Base-by-base conservation (phyloP, 1,140 invertebrate genomes). In the Ruditapes philippinarum region DNA sequence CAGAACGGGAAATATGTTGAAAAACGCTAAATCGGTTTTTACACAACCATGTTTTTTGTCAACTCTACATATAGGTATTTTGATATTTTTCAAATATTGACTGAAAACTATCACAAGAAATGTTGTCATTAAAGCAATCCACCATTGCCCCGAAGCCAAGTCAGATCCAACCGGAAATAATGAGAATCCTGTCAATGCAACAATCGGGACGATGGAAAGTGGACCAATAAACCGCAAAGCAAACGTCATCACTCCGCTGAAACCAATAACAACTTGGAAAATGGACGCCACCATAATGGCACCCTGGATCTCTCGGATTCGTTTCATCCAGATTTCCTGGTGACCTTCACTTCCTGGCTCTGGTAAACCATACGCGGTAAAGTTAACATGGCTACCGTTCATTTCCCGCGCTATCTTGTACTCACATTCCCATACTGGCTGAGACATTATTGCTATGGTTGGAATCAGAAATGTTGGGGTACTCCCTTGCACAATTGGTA, bases 401-500 rank as follows among this genome's bases (percentile, higher is more conserved):
- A 7, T 33, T 28, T 60, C 40, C 49, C 84, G 33, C 7, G 70
- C 73, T 7, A 60, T 73, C 3, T 40, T 86, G 40, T 42, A 86
- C 0, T 98, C 98, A 94, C 98, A 98, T 90, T 97, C 96, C 97
- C 97, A 98, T 91, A 97, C 96, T 0, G 97, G 97, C 62, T 98
- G 95, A 89, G 96, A 97, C 1, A 98, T 95, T 91, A 98, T 97
- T 0, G 98, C 98, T n/a, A 98, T 93, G 0, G 97, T 98, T 0
- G 98, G 98, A 4, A 98, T 97, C 36, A 98, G 93, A 95, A 98
- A 98, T 0, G 98, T 97, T 91, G 98, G 98, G 0, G 98, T 98
- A 0, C 98, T 97, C 9, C 98, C 98, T 95, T 97, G 97, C 38
- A 97, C 96, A 40, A 97, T 96, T 9, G 97, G 97, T 51, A 97